These are phyloP conservation scores for Virgularia gustaviana DNA, from an alignment of 92 coral and sea anemone species.

Conservation along the genomic window DNA sequence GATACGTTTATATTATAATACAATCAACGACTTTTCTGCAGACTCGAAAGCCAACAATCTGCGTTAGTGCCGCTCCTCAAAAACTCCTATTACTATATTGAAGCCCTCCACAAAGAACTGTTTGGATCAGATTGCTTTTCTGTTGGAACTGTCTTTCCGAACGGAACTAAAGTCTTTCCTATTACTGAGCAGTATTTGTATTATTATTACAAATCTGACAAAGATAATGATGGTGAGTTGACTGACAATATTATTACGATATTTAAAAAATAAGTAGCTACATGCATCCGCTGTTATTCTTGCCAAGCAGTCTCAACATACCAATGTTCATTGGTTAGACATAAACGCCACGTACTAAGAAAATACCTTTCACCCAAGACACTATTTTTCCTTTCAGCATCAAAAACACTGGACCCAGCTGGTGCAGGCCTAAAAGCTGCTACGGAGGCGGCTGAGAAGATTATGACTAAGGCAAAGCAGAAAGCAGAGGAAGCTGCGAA, in stretches of 20 bases:
- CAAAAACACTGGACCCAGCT: not conserved
- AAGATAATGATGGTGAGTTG: not conserved
- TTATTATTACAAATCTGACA: conserved; percentile 14
- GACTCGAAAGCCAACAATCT: conserved; percentile 51
- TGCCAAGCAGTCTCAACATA: no score
- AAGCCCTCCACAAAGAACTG: conserved; percentile 72
- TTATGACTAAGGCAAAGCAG: conserved; percentile 38
- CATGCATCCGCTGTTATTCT: no score
- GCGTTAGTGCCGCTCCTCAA: conserved; percentile 57
- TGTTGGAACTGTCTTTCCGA: conserved; percentile 46
- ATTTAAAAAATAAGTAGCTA: not conserved
- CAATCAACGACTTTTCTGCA: not conserved
- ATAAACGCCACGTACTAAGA: not conserved
- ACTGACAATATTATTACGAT: not conserved
- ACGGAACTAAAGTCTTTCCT: conserved; percentile 49
- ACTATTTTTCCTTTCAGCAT: not conserved
- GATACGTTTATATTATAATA: no score
- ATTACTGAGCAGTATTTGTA: conserved; percentile 64
- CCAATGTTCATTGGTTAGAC: not conserved
- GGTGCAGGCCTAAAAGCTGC: conserved; percentile 48
- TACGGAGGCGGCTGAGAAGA: conserved; percentile 18
- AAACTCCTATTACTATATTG: conserved; percentile 64
- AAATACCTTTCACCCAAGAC: not conserved
- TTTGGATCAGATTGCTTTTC: conserved; percentile 45
- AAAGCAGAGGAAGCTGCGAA: not conserved